phyloP scores from a whole-genome alignment of 2,797 vertebrate genomes.

The Pitangus sulphuratus region DNA sequence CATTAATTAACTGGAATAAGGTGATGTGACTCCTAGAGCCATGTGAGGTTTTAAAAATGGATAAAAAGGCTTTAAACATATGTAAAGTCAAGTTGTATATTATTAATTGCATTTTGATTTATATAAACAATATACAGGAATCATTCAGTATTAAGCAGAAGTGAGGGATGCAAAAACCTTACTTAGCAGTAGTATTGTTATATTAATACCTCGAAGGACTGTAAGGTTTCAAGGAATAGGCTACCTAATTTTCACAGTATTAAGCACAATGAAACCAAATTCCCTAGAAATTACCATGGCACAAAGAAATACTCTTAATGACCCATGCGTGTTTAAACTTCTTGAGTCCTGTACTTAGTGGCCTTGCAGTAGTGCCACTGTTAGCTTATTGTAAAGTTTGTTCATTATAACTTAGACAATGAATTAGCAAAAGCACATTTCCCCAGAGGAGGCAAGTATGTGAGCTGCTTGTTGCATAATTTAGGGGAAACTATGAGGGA shows the following conservation, averaged over 20 bases:
- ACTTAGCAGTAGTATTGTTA: background rate
- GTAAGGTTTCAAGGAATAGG: background rate
- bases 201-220: background rate
- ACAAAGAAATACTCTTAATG: background rate
- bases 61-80: background rate
- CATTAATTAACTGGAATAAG: background rate
- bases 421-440: background rate
- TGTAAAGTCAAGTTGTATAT: background rate
- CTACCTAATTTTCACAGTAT: background rate
- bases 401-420: background rate
- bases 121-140: background rate
- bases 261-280: background rate
- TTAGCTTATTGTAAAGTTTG: background rate
- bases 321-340: background rate
- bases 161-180: background rate
- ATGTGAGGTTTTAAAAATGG: background rate
- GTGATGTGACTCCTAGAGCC: background rate
- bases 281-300: background rate
- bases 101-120: background rate
- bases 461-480: background rate
- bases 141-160: background rate
- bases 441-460: background rate
- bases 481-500: background rate
- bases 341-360: background rate
- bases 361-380: background rate